Conservation (phyloP, 2,797 vertebrate species). For the Clarias platycephalus region DNA sequence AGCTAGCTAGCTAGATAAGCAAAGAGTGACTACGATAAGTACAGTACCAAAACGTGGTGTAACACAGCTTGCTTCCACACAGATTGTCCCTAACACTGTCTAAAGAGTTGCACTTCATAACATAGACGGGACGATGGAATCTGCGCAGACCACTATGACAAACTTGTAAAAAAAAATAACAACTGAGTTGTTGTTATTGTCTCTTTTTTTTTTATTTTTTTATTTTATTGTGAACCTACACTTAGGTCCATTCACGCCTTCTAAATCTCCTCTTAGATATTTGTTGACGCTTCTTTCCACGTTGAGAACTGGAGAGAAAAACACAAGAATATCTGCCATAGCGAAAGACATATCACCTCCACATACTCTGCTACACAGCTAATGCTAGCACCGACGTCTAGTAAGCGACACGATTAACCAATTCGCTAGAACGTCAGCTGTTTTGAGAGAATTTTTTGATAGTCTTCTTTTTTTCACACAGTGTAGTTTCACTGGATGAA, state of each 20-base stretch:
- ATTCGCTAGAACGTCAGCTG: neutral
- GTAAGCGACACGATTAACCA: neutral
- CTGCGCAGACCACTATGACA: conserved; percentile 32
- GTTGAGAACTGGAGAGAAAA: neutral
- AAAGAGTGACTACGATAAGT: conserved; percentile 44
- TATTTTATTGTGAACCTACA: neutral
- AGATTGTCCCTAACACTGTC: conserved; percentile 89
- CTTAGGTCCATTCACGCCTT: conserved; percentile 32
- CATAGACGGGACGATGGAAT: conserved; percentile 57
- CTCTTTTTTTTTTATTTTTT: neutral
- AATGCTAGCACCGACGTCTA: neutral
- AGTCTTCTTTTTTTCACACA: neutral
- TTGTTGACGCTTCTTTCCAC: neutral
- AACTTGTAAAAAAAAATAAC: neutral
- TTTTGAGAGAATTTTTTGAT: neutral
- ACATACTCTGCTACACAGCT: neutral
- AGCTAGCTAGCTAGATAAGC: conserved; percentile 8
- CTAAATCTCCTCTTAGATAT: neutral
- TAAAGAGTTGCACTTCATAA: conserved; percentile 72
- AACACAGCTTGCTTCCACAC: conserved; percentile 76
- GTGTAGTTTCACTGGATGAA: conserved; percentile 2
- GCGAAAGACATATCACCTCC: neutral
- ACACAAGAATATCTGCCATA: neutral
- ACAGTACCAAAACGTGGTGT: conserved; percentile 86
- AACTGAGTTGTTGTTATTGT: conserved; percentile 17